phyloP scores from a whole-genome alignment of 2,113 vertebrate species.

The Ciconia boyciana region DNA sequence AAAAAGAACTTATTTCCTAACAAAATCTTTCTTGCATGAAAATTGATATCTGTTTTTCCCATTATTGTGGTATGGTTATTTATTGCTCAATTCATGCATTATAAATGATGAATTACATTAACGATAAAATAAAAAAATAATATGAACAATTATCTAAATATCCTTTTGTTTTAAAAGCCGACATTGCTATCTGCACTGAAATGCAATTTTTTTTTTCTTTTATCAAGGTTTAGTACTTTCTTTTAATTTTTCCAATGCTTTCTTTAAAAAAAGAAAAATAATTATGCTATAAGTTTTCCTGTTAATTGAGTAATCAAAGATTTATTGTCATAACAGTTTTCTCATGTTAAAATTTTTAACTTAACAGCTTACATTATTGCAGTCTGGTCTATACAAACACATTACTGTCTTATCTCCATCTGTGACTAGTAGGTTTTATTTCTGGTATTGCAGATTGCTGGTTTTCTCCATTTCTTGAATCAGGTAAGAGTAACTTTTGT shows the following conservation, averaged over 20 bases:
- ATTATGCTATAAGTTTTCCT: neutral
- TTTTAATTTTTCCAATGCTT: neutral
- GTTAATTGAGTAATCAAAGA: constrained; percentile 38
- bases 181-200: neutral
- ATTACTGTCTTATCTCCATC: neutral
- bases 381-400: neutral
- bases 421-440: constrained; percentile 10
- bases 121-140: neutral
- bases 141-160: neutral
- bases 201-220: neutral
- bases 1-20: neutral
- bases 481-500: neutral
- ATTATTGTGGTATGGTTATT: neutral
- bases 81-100: neutral
- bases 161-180: neutral
- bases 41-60: neutral
- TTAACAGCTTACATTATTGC: constrained; percentile 38
- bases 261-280: neutral
- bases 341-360: constrained; percentile 8
- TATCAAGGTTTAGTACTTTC: neutral
- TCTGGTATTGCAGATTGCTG: neutral
- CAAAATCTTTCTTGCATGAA: neutral
- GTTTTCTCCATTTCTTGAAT: neutral
- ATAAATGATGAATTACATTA: neutral
- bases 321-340: constrained; percentile 48